Evolutionary conservation across 2,113 vertebrate genomes (phyloP).

Genomic region (Hystrix cristata): DNA sequence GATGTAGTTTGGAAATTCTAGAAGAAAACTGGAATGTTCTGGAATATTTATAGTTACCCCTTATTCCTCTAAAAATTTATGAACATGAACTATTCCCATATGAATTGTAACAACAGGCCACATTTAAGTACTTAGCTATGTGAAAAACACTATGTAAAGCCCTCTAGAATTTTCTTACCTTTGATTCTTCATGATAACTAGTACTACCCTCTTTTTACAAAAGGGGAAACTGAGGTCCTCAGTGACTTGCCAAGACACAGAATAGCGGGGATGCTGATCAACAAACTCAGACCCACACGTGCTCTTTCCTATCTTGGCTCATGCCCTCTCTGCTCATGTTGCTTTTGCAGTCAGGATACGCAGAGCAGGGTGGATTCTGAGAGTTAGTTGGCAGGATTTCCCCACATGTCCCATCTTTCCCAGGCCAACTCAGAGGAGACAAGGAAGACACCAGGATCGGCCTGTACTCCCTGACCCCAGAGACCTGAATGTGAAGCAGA

Average conservation of each 20-base stretch:
- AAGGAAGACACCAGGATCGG: not conserved
- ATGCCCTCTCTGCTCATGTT: not conserved
- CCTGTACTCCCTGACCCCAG: slow-evolving; percentile 45
- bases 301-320: not conserved
- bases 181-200: not conserved
- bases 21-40: not conserved
- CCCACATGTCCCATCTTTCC: slow-evolving; percentile 5
- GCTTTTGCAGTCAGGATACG: not conserved
- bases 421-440: slow-evolving; percentile 13
- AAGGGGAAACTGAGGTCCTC: not conserved
- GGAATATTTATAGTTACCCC: not conserved
- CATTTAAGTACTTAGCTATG: not conserved
- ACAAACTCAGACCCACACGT: not conserved
- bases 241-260: not conserved
- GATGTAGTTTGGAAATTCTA: not conserved
- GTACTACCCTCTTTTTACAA: not conserved
- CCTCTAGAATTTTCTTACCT: not conserved
- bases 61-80: slow-evolving; percentile 1
- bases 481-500: slow-evolving; percentile 75
- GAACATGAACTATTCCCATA: not conserved
- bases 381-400: slow-evolving; percentile 1
- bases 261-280: not conserved
- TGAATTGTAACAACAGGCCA: not conserved
- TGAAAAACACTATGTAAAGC: not conserved
- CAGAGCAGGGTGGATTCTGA: not conserved